These are phyloP conservation scores for Epinotia ramella DNA, from an alignment of 2,888 invertebrate genomes.

Conservation along the genomic window DNA sequence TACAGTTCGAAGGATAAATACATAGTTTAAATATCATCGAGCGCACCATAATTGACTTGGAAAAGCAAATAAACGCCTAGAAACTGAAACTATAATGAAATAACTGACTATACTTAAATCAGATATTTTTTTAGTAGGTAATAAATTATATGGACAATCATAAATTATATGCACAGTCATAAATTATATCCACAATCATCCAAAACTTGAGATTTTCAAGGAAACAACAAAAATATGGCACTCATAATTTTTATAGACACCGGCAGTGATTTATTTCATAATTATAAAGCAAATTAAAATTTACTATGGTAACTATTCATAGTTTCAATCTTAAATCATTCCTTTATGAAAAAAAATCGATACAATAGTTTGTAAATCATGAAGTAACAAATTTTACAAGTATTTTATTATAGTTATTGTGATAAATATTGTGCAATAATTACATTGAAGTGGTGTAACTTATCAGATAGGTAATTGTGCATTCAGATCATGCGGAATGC, in stretches of 20 bases:
- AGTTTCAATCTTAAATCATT: slow-evolving; percentile 24
- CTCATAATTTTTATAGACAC: slow-evolving; percentile 41
- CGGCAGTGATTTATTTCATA: slow-evolving; percentile 49
- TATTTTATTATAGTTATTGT: slow-evolving; percentile 67
- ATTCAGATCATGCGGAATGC: slow-evolving; percentile 36
- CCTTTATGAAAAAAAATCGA: slow-evolving; percentile 12
- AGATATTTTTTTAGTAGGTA: slow-evolving; percentile 49
- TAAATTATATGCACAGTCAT: slow-evolving; percentile 40
- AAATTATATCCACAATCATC: slow-evolving; percentile 40
- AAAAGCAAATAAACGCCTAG: slow-evolving; percentile 60
- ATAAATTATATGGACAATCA: slow-evolving; percentile 32
- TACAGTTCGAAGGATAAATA: slow-evolving; percentile 56
- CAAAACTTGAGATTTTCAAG: slow-evolving; percentile 33
- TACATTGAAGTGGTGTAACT: slow-evolving; percentile 72
- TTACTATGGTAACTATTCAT: slow-evolving; percentile 57
- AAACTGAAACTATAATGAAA: slow-evolving; percentile 49
- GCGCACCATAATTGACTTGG: slow-evolving; percentile 83
- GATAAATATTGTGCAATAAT: slow-evolving; percentile 80
- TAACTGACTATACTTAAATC: slow-evolving; percentile 46
- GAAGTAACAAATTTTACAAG: slow-evolving; percentile 63
- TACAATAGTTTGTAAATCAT: slow-evolving; percentile 46
- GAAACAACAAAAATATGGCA: slow-evolving; percentile 57
- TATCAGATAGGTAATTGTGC: slow-evolving; percentile 50
- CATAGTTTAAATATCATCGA: slow-evolving; percentile 58
- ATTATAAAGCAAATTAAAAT: slow-evolving; percentile 47